Percentiles rank a stretch among this genome's conserved stretches.
Conservation (phyloP, 1,140 invertebrate genomes). For the Steinernema feltiae region DNA sequence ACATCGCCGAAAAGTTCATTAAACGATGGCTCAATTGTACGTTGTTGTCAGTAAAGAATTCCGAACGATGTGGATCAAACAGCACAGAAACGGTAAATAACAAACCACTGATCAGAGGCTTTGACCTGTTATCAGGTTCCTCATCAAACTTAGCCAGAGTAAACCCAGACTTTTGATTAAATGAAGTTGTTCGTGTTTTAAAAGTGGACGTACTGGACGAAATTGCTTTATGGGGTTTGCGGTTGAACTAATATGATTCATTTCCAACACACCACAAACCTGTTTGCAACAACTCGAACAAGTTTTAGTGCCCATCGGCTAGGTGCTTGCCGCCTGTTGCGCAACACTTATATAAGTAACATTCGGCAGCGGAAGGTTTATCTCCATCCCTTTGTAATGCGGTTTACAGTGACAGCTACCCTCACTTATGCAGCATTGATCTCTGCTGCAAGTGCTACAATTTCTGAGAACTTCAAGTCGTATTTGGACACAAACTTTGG, state of each 20-base stretch:
- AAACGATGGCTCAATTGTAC: neutral
- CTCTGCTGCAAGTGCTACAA: neutral
- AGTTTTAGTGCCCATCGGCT: neutral
- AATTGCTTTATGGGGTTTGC: neutral
- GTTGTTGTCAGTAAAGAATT: neutral
- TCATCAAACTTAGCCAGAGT: no score
- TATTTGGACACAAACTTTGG: constrained; percentile 33
- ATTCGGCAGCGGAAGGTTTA: neutral
- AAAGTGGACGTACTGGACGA: no score
- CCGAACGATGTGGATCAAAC: neutral
- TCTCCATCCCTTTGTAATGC: neutral
- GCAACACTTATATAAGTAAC: neutral
- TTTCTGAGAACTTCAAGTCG: constrained; percentile 19
- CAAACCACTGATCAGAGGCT: no score
- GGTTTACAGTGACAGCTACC: neutral
- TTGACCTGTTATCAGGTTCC: no score
- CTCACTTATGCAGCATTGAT: neutral
- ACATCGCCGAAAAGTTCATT: neutral
- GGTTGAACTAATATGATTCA: neutral
- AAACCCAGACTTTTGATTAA: no score
- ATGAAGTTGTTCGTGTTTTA: no score
- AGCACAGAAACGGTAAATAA: no score
- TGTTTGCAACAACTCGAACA: neutral
- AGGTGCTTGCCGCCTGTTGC: neutral
- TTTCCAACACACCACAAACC: neutral